These are phyloP conservation scores for Harpalus rubripes DNA, from an alignment of 2,888 invertebrate species.

Conservation along the genomic window DNA sequence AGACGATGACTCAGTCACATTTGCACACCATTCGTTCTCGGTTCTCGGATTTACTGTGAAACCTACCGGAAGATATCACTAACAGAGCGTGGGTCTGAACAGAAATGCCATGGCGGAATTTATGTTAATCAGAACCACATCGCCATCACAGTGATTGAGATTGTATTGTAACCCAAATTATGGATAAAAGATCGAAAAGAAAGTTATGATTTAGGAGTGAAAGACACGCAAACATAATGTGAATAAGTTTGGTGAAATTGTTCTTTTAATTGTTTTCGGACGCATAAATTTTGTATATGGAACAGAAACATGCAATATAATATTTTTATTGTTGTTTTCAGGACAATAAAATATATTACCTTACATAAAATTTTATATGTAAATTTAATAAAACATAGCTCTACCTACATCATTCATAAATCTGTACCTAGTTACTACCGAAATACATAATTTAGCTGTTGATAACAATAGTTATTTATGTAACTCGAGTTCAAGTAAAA, in stretches of 20 bases:
- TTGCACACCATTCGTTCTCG: slow-evolving; percentile 10
- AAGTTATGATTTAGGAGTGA: slow-evolving; percentile 7
- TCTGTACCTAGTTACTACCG: too few relatives aligned
- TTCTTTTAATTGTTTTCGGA: not conserved
- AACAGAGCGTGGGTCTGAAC: slow-evolving; percentile 15
- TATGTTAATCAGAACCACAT: not conserved
- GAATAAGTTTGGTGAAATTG: not conserved
- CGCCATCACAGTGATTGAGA: too few relatives aligned
- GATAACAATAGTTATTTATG: too few relatives aligned
- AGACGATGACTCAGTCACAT: slow-evolving; percentile 34
- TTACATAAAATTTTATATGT: not conserved
- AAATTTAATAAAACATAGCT: not conserved
- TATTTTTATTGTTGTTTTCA: not conserved
- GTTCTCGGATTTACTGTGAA: slow-evolving; percentile 19
- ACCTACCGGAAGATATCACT: slow-evolving; percentile 21
- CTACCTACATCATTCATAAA: not conserved
- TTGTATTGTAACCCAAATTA: slow-evolving; percentile 7
- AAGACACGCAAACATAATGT: not conserved
- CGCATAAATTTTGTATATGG: not conserved
- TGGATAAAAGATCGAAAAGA: slow-evolving; percentile 15
- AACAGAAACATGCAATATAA: not conserved
- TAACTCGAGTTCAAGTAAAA: too few relatives aligned
- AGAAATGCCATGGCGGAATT: slow-evolving; percentile 19
- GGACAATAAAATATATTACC: not conserved
- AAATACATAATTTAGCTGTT: too few relatives aligned